These are phyloP conservation scores for Gobiocypris rarus DNA, from an alignment of 2,113 vertebrate genomes.

Conservation along the genomic window DNA sequence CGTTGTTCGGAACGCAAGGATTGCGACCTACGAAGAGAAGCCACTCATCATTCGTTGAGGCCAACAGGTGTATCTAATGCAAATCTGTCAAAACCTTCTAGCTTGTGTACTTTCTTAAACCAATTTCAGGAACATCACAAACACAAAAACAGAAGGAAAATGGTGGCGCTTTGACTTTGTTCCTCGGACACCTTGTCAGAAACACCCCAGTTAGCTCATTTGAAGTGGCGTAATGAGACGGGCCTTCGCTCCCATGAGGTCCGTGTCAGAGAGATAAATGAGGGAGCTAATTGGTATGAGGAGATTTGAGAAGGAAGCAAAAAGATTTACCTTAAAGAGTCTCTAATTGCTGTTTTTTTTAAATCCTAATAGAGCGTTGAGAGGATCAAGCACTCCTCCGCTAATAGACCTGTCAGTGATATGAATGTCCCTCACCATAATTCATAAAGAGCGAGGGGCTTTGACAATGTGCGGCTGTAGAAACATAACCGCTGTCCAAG, in stretches of 20 bases:
- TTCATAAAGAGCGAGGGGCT: background rate
- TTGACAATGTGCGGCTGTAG: conserved; percentile 1
- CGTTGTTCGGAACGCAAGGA: conserved; percentile 83
- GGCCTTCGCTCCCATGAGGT: conserved; percentile 66
- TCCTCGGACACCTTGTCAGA: conserved; percentile 47
- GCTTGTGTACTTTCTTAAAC: background rate
- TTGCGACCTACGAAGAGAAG: conserved; percentile 76
- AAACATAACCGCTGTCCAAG: background rate
- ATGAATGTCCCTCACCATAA: conserved; percentile 58
- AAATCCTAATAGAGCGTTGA: conserved; percentile 75
- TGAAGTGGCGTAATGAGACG: conserved; percentile 64
- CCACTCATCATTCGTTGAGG: background rate
- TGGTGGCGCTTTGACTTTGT: background rate
- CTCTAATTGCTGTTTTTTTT: conserved; percentile 74
- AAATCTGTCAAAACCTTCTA: background rate
- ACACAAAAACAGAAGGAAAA: conserved; percentile 6
- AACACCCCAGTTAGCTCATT: conserved; percentile 36
- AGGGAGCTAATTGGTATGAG: conserved; percentile 68
- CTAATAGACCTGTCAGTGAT: conserved; percentile 71
- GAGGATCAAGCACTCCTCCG: conserved; percentile 62
- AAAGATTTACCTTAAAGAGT: conserved; percentile 72
- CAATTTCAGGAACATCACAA: conserved; percentile 16
- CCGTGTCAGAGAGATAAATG: conserved; percentile 73
- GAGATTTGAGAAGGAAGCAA: conserved; percentile 66
- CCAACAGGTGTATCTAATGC: background rate